Evolutionary conservation across 2,888 invertebrate genomes (phyloP).

Genomic region (Epiblema foenella): DNA sequence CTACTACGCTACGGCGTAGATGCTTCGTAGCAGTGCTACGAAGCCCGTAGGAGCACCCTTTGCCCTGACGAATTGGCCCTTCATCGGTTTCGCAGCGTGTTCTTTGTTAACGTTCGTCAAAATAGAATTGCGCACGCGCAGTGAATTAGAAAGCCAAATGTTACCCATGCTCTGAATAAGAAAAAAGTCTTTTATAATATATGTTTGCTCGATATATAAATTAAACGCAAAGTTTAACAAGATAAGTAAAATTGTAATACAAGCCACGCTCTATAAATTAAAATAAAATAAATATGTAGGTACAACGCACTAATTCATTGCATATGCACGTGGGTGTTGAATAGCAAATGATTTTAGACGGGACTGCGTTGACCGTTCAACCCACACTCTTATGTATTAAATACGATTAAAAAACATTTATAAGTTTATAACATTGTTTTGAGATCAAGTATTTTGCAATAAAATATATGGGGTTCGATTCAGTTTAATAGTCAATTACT

Average conservation of each 20-base stretch:
- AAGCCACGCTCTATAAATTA: not conserved
- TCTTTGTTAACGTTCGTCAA: not conserved
- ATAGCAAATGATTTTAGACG: conserved; percentile 31
- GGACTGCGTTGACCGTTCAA: conserved; percentile 23
- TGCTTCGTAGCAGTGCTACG: conserved; percentile 43
- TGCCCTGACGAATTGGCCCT: conserved; percentile 16
- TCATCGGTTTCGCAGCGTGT: not conserved
- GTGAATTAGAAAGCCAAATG: not conserved
- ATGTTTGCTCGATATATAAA: too few relatives aligned
- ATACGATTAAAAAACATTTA: conserved; percentile 3
- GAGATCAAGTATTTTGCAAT: not conserved
- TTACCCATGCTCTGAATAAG: not conserved
- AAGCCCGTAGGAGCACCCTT: conserved; percentile 22
- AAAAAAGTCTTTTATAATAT: too few relatives aligned
- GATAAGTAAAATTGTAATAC: not conserved
- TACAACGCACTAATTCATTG: conserved; percentile 13
- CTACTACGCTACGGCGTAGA: conserved; percentile 53
- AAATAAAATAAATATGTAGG: not conserved
- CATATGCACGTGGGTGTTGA: conserved; percentile 24
- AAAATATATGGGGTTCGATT: not conserved
- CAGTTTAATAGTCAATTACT: not conserved
- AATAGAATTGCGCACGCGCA: not conserved
- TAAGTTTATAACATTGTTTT: too few relatives aligned
- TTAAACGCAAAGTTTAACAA: too few relatives aligned
- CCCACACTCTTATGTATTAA: conserved; percentile 22